Evolutionary conservation across 2,888 invertebrate genomes (phyloP), one percentile per base, ranked within the genome.

Genomic region (Operophtera brumata): DNA sequence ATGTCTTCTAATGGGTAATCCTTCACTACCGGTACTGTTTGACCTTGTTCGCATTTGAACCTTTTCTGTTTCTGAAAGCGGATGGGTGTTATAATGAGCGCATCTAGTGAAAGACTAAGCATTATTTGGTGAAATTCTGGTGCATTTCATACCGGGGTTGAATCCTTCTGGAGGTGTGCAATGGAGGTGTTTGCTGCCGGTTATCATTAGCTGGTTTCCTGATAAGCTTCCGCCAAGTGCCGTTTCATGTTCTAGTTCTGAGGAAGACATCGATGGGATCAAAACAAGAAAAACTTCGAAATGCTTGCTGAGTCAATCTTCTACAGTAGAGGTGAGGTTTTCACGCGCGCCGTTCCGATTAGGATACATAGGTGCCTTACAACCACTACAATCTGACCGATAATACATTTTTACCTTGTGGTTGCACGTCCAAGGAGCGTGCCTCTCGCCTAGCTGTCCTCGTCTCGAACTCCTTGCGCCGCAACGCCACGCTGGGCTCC

Each of bases 151-250:
- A 91, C 90, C 91, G 77, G 86, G 85, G 77, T 73, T 86, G 85
- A 87, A 92, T 81, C 92, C 93, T 70, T 91, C 86, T 66, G 95
- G 95, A 60, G 94, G 94, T 69, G 93, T 93, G 80, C 95, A 95
- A 87, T 95, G 95, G 72, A 95, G 91, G 85, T 94, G 93, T 81
- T 93, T 94, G 90, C 95, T 94, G 87, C 95, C 95, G 71, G 94
- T 92, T 76, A 95, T 94, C 90, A 94, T 93, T 66, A 93, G 89
- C 80, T 94, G 93, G 91, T 95, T 96, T 78, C 94, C 95, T 65
- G 94, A 93, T 77, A 94, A 90, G 80, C 89, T 93, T 81, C 89
- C 91, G 83, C 91, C 85, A 37, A 86, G 70, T 57, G 75, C 66
- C 62, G 70, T 66, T 62, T 84, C 92, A 74, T 88, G 80, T 73